Percentiles rank a stretch among this genome's conserved stretches.
These are phyloP conservation scores for Saguinus imperator DNA, from an alignment of 2,113 vertebrate genomes.

Conservation along the genomic window DNA sequence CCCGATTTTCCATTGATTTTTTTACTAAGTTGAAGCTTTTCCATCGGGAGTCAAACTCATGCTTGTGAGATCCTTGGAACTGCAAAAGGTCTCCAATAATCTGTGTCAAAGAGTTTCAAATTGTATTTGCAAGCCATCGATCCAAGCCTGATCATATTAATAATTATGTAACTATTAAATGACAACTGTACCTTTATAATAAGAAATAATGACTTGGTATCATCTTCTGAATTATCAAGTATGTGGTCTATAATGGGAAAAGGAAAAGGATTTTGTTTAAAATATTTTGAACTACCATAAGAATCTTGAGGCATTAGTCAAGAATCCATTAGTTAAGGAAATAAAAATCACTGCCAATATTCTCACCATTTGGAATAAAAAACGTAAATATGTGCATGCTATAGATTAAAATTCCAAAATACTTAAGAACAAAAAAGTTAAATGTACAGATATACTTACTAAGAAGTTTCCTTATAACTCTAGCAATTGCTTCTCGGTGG, in stretches of 20 bases:
- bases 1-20: conserved; percentile 99
- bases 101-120: conserved; percentile 81
- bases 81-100: conserved; percentile 96
- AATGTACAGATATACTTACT: conserved; percentile 87
- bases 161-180: conserved; percentile 36
- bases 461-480: conserved; percentile 92
- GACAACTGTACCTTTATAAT: conserved; percentile 93
- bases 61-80: conserved; percentile 97
- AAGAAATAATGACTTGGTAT: conserved; percentile 97
- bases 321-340: background rate
- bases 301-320: background rate
- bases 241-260: conserved; percentile 87
- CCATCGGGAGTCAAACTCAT: conserved; percentile 98
- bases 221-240: conserved; percentile 96
- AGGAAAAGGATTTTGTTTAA: conserved; percentile 34
- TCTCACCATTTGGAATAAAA: conserved; percentile 40
- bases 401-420: background rate
- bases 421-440: background rate
- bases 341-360: background rate
- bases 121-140: conserved; percentile 51
- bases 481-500: conserved; percentile 93
- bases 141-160: background rate
- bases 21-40: conserved; percentile 99
- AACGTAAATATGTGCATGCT: conserved; percentile 11
- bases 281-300: conserved; percentile 50